Percentiles rank a stretch among this genome's conserved stretches.
Evolutionary conservation across 1,140 invertebrate species (phyloP).

Genomic region (Drosophila chauvacae): DNA sequence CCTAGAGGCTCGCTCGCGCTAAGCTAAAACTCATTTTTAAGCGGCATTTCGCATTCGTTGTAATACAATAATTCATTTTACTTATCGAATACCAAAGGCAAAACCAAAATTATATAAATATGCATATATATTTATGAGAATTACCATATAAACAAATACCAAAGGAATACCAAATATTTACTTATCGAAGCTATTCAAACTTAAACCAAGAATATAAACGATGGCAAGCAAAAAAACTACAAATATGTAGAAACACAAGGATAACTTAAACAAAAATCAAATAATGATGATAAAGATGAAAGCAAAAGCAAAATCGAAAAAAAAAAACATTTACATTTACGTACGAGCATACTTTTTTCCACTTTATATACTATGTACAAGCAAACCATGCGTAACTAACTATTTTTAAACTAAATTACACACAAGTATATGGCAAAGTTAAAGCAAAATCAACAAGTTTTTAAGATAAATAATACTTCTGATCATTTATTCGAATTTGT

Average conservation of each 20-base stretch:
- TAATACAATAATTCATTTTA: conserved; percentile 77
- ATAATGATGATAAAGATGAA: conserved; percentile 43
- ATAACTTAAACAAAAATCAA: conserved; percentile 40
- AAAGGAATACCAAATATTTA: conserved; percentile 67
- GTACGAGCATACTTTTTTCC: conserved; percentile 72
- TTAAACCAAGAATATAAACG: conserved; percentile 50
- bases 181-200: conserved; percentile 68
- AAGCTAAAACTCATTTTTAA: conserved; percentile 67
- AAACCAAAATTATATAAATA: conserved; percentile 47
- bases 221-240: conserved; percentile 52
- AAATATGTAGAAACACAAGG: conserved; percentile 41
- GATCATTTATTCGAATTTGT: conserved; percentile 46
- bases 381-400: conserved; percentile 44
- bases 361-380: conserved; percentile 73
- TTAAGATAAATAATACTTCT: conserved; percentile 49
- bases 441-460: conserved; percentile 43
- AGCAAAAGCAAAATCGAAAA: conserved; percentile 16
- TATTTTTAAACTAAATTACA: conserved; percentile 68
- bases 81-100: conserved; percentile 47
- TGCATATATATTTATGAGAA: conserved; percentile 49
- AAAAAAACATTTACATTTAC: conserved; percentile 41
- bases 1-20: conserved; percentile 75
- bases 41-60: conserved; percentile 77
- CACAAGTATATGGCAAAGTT: conserved; percentile 56
- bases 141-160: conserved; percentile 42